Evolutionary conservation across 2,113 vertebrate species (phyloP), one percentile per base, ranked within the genome.

Genomic region (Gobiocypris rarus): DNA sequence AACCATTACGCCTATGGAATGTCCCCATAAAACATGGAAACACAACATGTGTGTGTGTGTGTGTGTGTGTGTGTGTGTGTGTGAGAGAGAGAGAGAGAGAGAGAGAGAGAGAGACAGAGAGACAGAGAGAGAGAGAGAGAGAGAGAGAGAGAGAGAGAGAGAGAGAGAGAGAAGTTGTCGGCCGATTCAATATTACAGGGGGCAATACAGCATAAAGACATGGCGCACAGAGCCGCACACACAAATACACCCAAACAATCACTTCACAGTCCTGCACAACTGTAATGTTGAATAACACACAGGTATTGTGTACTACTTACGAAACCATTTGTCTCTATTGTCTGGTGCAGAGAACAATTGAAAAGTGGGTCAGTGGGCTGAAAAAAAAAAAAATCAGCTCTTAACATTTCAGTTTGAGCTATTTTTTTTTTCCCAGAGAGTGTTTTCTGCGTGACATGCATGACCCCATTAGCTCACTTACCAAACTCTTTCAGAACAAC

Each of bases 301-400:
- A 93, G 91, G 91, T 92, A 93, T 93, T 93, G 91, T 94, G 87
- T 92, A 89, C 80, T 83, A 63, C 87, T 93, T 93, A 94, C 91
- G 90, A 93, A 93, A 94, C 91, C 90, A 91, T 89, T 87, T 90
- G 88, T 84, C 87, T 83, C 92, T 85, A 94, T 94, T 94, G 94
- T 94, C 89, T 92, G 86, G 61, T 63, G 19, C 52, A 59, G 91
- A 90, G 92, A 92, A 94, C 93, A 95, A 95, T 94, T 93, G 91
- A 93, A 93, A 95, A 93, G 86, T 94, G 92, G 94, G 94, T 94
- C 93, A 95, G 90, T 93, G 92, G 93, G 93, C 88, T 94, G 93
- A 90, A 87, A 83, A 80, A 90, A 87, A 83, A 80, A 88, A 91
- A 89, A 90, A 89, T 84, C 91, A 89, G 83, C 84, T 92, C 91